Percentiles rank a stretch among this genome's conserved stretches.
phyloP scores from a whole-genome alignment of 2,113 vertebrate species.

The Petroica traversi region DNA sequence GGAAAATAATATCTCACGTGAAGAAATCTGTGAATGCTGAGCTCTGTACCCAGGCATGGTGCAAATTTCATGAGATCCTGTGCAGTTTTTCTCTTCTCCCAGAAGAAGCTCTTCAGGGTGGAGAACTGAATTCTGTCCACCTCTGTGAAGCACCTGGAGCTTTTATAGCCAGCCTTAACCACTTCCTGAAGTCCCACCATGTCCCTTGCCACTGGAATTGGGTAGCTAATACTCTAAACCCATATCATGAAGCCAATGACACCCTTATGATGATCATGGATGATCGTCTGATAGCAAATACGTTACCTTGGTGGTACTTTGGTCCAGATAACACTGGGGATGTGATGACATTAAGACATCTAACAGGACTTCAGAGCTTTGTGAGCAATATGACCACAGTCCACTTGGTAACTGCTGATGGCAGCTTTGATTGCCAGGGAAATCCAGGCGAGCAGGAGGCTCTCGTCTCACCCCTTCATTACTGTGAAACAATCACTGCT shows the following conservation, averaged over 20 bases:
- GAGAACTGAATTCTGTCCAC: conserved; percentile 86
- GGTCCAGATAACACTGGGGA: conserved; percentile 93
- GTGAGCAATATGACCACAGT: conserved; percentile 76
- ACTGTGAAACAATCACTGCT: conserved; percentile 88
- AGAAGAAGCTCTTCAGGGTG: conserved; percentile 69
- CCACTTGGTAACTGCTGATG: conserved; percentile 92
- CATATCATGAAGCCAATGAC: conserved; percentile 88
- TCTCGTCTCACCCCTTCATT: conserved; percentile 88
- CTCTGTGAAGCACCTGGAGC: conserved; percentile 92
- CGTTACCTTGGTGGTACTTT: conserved; percentile 90
- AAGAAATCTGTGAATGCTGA: conserved; percentile 85
- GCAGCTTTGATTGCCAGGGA: conserved; percentile 96
- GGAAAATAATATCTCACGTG: conserved; percentile 83
- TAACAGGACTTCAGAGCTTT: conserved; percentile 84
- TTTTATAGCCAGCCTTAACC: conserved; percentile 89
- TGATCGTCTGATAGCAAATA: conserved; percentile 92
- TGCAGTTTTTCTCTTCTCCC: conserved; percentile 82
- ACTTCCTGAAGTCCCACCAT: conserved; percentile 82
- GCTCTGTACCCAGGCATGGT: conserved; percentile 94
- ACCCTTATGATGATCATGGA: conserved; percentile 85
- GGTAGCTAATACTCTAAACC: conserved; percentile 90
- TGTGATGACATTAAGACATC: conserved; percentile 84
- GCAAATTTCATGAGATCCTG: conserved; percentile 91
- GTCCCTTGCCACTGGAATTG: conserved; percentile 86
- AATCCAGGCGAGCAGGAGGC: conserved; percentile 95